These are phyloP conservation scores for Drosophila melanogaster DNA, from an alignment of 1,140 invertebrate genomes.

Conservation along the genomic window Release_6_plus_ISO1_MT NT_033779.5:8770001-8770500, in stretches of 20 bases:
- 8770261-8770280: slow-evolving; percentile 90
- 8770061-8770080: slow-evolving; percentile 98
- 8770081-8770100: slow-evolving; percentile 90
- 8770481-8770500: not conserved
- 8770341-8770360: slow-evolving; percentile 49
- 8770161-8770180: slow-evolving; percentile 87
- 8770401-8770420: slow-evolving; percentile 35
- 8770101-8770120: slow-evolving; percentile 90
- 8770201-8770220: slow-evolving; percentile 80
- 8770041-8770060: slow-evolving; percentile 90
- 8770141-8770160: slow-evolving; percentile 93
- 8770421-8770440: slow-evolving; percentile 49
- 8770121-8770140: slow-evolving; percentile 92
- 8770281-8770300: slow-evolving; percentile 75
- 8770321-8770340: slow-evolving; percentile 72
- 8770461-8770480: not conserved
- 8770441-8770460: not conserved
- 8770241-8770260: slow-evolving; percentile 92
- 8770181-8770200: slow-evolving; percentile 85
- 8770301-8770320: slow-evolving; percentile 86
- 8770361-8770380: not conserved
- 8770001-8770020: slow-evolving; percentile 89
- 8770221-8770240: slow-evolving; percentile 94
- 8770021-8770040: slow-evolving; percentile 93
- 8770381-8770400: not conserved